These are phyloP conservation scores for Drosophila histrio DNA, from an alignment of 2,888 invertebrate species.

Conservation along the genomic window DNA sequence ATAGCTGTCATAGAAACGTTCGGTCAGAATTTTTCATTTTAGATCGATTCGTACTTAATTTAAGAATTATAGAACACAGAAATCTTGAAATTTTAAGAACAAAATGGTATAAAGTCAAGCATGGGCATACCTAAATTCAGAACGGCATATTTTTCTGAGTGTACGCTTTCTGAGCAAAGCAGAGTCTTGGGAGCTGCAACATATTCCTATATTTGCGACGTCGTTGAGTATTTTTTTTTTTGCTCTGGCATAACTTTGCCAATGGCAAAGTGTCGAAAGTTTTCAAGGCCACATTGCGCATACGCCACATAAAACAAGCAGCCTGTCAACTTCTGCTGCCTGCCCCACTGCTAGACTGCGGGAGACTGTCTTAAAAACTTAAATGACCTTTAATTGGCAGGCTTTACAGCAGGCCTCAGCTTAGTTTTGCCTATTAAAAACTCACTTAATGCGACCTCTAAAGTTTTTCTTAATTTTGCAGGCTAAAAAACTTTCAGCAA, in stretches of 20 bases:
- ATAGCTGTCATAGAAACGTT: too few species aligned
- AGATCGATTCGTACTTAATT: too few species aligned
- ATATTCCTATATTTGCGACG: slow-evolving; percentile 13
- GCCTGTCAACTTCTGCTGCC: slow-evolving; percentile 8
- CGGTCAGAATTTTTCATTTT: too few species aligned
- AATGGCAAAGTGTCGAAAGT: slow-evolving; percentile 60
- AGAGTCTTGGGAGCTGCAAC: slow-evolving; percentile 3
- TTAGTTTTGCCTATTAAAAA: slow-evolving; percentile 54
- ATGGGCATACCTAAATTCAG: too few species aligned
- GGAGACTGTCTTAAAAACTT: slow-evolving; percentile 39
- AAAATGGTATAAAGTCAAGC: too few species aligned
- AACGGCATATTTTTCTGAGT: too few species aligned
- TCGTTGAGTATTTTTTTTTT: slow-evolving; percentile 25
- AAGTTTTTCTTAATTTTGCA: slow-evolving; percentile 29
- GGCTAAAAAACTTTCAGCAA: slow-evolving; percentile 23
- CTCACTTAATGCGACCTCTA: slow-evolving; percentile 19
- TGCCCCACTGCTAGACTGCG: not conserved
- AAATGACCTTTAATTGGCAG: slow-evolving; percentile 67
- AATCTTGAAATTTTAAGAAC: too few species aligned
- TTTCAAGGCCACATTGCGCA: slow-evolving; percentile 50
- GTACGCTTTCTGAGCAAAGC: not conserved
- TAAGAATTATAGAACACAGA: too few species aligned
- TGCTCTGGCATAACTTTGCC: slow-evolving; percentile 38
- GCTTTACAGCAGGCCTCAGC: slow-evolving; percentile 29
- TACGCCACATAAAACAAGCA: slow-evolving; percentile 40